Percentiles rank a stretch among this genome's conserved stretches.
phyloP scores from a whole-genome alignment of 2,888 invertebrate genomes.

The Calameuta filiformis region DNA sequence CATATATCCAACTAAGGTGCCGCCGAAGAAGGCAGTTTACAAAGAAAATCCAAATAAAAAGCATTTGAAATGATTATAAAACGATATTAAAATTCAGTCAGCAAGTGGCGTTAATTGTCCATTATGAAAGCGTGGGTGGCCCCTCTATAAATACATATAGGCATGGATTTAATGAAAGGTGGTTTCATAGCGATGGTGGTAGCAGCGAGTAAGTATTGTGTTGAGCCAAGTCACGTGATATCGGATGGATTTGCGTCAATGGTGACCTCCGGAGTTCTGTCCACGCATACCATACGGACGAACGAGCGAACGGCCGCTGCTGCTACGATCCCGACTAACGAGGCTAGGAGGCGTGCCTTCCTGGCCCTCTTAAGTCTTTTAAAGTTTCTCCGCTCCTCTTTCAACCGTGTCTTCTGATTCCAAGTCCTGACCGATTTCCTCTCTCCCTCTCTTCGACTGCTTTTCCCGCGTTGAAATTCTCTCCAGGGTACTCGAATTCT shows the following conservation, averaged over 20 bases:
- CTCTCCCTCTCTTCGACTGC: background rate
- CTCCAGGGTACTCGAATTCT: background rate
- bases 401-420: background rate
- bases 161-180: conserved; percentile 44
- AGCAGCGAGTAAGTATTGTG: conserved; percentile 30
- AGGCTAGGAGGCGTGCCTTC: conserved; percentile 40
- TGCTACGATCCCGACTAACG: conserved; percentile 23
- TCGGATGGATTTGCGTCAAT: conserved; percentile 76
- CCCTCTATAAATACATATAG: conserved; percentile 22
- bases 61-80: background rate
- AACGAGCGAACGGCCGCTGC: conserved; percentile 6
- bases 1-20: background rate
- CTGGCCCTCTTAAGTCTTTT: conserved; percentile 28
- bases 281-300: conserved; percentile 61
- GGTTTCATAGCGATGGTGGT: conserved; percentile 18
- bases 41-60: background rate
- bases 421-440: background rate
- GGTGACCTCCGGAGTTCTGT: conserved; percentile 74
- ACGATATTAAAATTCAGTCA: background rate
- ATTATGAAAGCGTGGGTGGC: conserved; percentile 41
- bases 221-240: conserved; percentile 70
- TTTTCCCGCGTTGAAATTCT: background rate
- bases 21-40: background rate
- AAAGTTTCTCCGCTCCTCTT: background rate
- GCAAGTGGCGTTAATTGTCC: conserved; percentile 29